Evolutionary conservation across 2,113 vertebrate genomes (phyloP).

Genomic region (Eupsittula cactorum): DNA sequence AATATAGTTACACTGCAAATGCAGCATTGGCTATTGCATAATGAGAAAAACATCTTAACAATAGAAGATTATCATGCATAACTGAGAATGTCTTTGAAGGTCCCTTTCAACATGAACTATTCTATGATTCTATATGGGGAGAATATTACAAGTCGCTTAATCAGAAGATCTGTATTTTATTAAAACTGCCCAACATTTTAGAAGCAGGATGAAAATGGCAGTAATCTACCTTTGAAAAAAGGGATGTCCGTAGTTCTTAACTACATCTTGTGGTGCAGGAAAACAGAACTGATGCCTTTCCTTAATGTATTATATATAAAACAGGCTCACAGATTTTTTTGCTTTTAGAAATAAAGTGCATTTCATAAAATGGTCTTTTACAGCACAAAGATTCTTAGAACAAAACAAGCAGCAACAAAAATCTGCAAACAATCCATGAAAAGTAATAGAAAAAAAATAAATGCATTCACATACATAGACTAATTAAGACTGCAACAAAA

Average conservation of each 20-base stretch:
- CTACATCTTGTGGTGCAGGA: not conserved
- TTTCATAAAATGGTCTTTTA: not conserved
- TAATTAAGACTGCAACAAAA: not conserved
- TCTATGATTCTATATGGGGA: not conserved
- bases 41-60: not conserved
- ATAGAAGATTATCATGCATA: not conserved
- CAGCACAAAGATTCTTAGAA: not conserved
- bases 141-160: not conserved
- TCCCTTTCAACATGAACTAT: not conserved
- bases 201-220: not conserved
- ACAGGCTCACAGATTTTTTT: not conserved
- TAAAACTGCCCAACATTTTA: not conserved
- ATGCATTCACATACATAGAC: not conserved
- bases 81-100: not conserved
- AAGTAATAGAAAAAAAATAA: not conserved
- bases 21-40: conserved; percentile 2
- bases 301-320: not conserved
- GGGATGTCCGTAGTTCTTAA: not conserved
- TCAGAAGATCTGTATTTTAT: conserved; percentile 4
- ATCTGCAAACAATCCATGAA: not conserved
- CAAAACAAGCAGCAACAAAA: not conserved
- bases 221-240: not conserved
- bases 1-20: conserved; percentile 14
- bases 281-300: not conserved
- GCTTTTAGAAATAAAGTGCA: not conserved